A percentile compares a stretch with the other conserved stretches of the same genome.
Evolutionary conservation across 2,113 vertebrate genomes (phyloP).

Genomic region (Drymodes brunneopygia): DNA sequence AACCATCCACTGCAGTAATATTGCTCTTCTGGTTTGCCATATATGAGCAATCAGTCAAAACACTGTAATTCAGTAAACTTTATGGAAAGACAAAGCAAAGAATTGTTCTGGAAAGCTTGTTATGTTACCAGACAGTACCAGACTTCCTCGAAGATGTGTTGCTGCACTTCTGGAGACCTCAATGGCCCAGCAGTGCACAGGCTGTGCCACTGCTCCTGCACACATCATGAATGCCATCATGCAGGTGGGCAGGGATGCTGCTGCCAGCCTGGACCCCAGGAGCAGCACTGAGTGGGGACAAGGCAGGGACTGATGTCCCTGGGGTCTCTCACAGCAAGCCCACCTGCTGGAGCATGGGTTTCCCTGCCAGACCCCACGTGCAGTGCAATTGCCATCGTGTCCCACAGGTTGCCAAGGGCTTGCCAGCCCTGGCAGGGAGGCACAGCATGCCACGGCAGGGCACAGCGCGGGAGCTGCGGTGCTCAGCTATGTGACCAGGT

Average conservation of each 20-base stretch:
- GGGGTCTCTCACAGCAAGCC: not conserved
- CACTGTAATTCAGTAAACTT: not conserved
- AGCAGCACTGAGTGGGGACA: rapidly evolving
- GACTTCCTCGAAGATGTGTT: not conserved
- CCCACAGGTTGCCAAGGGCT: not conserved
- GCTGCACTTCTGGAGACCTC: not conserved
- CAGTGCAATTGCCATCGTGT: rapidly evolving
- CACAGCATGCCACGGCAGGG: not conserved
- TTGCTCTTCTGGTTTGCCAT: not conserved
- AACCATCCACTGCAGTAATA: not conserved
- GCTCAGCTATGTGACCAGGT: conserved; percentile 30
- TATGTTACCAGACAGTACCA: not conserved
- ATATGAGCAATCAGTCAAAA: not conserved
- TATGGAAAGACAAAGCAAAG: not conserved
- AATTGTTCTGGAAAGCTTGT: not conserved
- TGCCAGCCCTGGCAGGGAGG: not conserved
- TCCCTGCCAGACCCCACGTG: not conserved
- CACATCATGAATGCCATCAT: not conserved
- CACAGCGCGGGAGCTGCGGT: not conserved
- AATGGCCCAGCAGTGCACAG: not conserved
- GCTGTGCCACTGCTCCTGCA: not conserved
- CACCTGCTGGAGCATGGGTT: rapidly evolving
- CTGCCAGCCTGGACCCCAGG: not conserved
- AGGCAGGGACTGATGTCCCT: not conserved
- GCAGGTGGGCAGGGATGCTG: not conserved